Conservation (phyloP, 2,888 invertebrate genomes). For the Oligia fasciuncula region DNA sequence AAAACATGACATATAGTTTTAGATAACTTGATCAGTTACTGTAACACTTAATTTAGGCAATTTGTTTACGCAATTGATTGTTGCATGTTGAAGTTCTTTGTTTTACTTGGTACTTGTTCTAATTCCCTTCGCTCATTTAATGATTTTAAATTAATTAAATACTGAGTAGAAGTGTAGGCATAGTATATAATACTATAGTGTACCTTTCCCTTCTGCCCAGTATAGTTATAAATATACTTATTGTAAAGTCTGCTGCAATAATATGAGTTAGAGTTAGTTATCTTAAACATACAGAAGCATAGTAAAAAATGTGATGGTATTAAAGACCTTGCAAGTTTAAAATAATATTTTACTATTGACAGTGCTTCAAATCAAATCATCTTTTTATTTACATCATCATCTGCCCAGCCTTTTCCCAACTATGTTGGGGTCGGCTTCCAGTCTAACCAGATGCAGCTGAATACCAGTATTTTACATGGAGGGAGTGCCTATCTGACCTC, state of each 20-base stretch:
- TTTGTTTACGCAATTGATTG: constrained; percentile 27
- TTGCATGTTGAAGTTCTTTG: constrained; percentile 35
- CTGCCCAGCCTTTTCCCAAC: no score
- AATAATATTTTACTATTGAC: not conserved
- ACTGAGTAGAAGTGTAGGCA: not conserved
- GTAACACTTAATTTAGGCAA: constrained; percentile 9
- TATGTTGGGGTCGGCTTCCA: no score
- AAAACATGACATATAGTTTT: not conserved
- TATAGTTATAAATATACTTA: not conserved
- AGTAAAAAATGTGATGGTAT: not conserved
- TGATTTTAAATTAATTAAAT: not conserved
- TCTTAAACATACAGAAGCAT: not conserved
- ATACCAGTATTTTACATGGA: no score
- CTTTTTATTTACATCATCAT: not conserved
- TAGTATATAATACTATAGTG: no score
- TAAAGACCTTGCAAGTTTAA: not conserved
- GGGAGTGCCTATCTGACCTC: no score
- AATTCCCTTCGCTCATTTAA: not conserved
- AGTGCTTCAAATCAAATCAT: not conserved
- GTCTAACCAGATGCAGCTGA: no score
- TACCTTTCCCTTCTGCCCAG: not conserved
- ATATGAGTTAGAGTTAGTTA: not conserved
- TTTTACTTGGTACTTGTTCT: constrained; percentile 4
- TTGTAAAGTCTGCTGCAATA: not conserved
- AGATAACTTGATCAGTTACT: constrained; percentile 4